Conservation (phyloP, 1,140 invertebrate species). For the Lerema accius region DNA sequence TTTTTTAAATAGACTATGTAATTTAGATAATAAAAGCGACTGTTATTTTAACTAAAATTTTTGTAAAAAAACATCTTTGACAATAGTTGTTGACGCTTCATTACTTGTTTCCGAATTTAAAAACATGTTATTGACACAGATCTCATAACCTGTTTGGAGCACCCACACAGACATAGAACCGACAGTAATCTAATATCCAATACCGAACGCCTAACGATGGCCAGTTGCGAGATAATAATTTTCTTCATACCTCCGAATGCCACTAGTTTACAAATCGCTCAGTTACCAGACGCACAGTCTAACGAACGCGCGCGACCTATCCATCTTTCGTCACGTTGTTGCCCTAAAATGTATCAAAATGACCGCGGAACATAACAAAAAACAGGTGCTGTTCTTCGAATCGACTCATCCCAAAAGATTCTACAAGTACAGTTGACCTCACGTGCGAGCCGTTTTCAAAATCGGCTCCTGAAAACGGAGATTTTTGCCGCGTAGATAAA, state of each 20-base stretch:
- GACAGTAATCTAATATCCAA: too few relatives aligned
- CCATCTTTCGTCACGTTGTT: conserved; percentile 28
- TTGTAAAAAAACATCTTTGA: too few relatives aligned
- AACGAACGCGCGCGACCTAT: conserved; percentile 23
- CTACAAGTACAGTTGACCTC: conserved; percentile 81
- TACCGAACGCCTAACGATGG: neutral
- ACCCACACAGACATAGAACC: too few relatives aligned
- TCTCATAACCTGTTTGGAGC: too few relatives aligned
- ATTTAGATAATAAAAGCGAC: too few relatives aligned
- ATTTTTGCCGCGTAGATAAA: conserved; percentile 32
- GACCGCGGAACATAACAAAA: conserved; percentile 54
- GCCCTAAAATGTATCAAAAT: conserved; percentile 79
- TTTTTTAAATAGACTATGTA: too few relatives aligned
- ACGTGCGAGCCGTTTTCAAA: conserved; percentile 48
- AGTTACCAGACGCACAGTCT: conserved; percentile 36
- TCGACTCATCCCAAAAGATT: conserved; percentile 76
- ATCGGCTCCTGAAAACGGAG: conserved; percentile 44
- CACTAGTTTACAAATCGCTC: conserved; percentile 2
- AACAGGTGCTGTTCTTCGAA: conserved; percentile 66
- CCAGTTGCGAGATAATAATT: conserved; percentile 1
- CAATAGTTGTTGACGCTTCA: too few relatives aligned
- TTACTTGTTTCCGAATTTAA: too few relatives aligned
- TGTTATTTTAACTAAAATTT: too few relatives aligned
- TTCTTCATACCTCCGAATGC: conserved; percentile 16
- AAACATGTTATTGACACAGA: too few relatives aligned